phyloP scores from a whole-genome alignment of 2,888 invertebrate species.

The Athalia rosae region DNA sequence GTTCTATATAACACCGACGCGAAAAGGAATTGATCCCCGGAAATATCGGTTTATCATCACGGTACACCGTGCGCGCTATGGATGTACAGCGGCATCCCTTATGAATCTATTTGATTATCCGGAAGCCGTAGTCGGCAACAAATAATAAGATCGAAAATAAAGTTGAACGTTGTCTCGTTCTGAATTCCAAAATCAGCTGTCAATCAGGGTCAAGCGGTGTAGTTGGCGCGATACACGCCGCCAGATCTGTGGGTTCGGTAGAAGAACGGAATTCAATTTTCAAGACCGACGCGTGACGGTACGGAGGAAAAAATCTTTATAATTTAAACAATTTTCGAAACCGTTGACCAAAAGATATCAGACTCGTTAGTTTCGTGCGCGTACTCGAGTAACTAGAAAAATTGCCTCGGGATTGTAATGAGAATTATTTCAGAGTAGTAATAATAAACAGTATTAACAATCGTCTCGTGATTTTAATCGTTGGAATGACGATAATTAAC shows the following conservation, averaged over 20 bases:
- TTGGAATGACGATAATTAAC: conserved; percentile 59
- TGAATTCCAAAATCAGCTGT: not conserved
- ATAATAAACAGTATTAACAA: conserved; percentile 20
- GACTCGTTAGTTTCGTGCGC: no score
- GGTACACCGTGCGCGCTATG: not conserved
- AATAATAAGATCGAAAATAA: conserved; percentile 21
- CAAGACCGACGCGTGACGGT: no score
- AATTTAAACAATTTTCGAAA: no score
- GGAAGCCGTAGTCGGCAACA: conserved; percentile 10
- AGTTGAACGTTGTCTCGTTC: not conserved
- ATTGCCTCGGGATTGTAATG: not conserved
- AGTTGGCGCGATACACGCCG: conserved; percentile 1
- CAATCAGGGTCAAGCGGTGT: not conserved
- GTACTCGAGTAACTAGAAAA: no score
- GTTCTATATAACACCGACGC: not conserved
- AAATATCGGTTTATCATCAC: not conserved
- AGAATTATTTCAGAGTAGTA: not conserved
- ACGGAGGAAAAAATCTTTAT: no score
- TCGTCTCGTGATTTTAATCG: conserved; percentile 30
- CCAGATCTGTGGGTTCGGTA: no score
- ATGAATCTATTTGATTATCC: conserved; percentile 28
- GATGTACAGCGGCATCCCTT: not conserved
- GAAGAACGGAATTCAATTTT: no score
- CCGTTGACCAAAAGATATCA: no score
- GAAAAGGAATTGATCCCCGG: conserved; percentile 12